Percentiles rank a stretch among this genome's conserved stretches.
phyloP scores from a whole-genome alignment of 2,797 vertebrate genomes.

The Lepus oiostolus region DNA sequence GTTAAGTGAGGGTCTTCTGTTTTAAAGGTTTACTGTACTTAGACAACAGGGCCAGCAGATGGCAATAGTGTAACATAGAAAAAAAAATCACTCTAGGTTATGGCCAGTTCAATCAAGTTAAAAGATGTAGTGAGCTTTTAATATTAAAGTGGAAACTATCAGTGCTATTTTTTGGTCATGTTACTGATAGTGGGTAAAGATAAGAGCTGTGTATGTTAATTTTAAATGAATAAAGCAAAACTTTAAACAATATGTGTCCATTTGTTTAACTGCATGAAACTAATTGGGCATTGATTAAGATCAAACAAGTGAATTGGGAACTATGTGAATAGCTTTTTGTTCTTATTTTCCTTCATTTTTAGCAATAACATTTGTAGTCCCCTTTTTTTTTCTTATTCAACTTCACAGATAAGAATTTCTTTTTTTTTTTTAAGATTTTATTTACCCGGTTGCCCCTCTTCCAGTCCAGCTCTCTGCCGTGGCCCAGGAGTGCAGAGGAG shows the following conservation, averaged over 20 bases:
- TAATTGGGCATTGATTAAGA: neutral
- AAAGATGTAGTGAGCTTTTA: slow-evolving; percentile 21
- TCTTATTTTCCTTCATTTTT: slow-evolving; percentile 34
- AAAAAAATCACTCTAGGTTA: neutral
- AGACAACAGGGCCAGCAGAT: slow-evolving; percentile 75
- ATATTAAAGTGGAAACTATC: slow-evolving; percentile 37
- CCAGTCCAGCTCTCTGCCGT: too few relatives aligned
- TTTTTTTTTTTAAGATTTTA: slow-evolving; percentile 10
- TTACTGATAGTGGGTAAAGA: neutral
- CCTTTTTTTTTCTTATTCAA: neutral
- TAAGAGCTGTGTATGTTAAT: slow-evolving; percentile 1
- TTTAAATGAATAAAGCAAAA: slow-evolving; percentile 61
- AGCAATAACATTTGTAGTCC: neutral
- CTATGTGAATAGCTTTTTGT: neutral
- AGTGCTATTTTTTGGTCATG: neutral
- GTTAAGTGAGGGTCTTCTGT: neutral
- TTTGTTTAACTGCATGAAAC: slow-evolving; percentile 12
- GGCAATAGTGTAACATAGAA: slow-evolving; percentile 68
- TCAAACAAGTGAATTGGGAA: slow-evolving; percentile 28
- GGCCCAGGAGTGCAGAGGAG: too few relatives aligned
- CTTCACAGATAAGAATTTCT: slow-evolving; percentile 40
- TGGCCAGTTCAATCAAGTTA: neutral
- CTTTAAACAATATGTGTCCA: neutral
- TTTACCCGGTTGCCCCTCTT: neutral
- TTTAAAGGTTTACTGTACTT: slow-evolving; percentile 58